Base-by-base conservation (phyloP, 2,797 vertebrate genomes). In the Phrynocephalus forsythii region DNA sequence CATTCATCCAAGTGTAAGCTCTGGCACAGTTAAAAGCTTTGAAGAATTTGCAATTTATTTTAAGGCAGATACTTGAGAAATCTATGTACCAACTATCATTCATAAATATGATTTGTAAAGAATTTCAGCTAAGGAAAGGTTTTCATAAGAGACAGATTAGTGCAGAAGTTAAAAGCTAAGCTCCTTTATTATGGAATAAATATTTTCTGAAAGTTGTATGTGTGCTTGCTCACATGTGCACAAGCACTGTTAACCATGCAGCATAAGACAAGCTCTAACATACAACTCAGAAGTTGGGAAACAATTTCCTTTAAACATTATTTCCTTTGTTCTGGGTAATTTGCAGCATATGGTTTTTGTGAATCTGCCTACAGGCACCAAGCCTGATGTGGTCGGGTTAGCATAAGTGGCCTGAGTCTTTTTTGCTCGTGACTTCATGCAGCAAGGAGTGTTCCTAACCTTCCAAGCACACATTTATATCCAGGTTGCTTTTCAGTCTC, bases 381-480 rank as follows among this genome's bases (percentile, higher is more conserved):
- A 80, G 67, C 28, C 7, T 91, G 86, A 86, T 84, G 84, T 88
- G 75, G 28, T 84, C 89, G 88, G 77, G 88, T 85, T 92, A 92
- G 69, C 52, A 69, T 77, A 82, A 91, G 33, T 86, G 66, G 56
- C 71, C 84, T 89, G 81, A 93, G 69, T 88, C 80, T 90, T 91
- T 90, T 90, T 90, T 90, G 73, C 85, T 95, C 44, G 16, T n/a
- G n/a, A 75, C n/a, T 92, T 94, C 83, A 91, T 91, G 66, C 48
- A 83, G 85, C 69, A 93, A 15, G 38, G 11, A 91, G 78, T 26
- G 91, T 85, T 84, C 60, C 85, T 85, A 88, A 83, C 66, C 60
- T 89, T 91, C 75, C 92, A 88, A 92, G 71, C 24, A 44, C 82
- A 56, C 44, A 11, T 52, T 72, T 89, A 52, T 91, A 66, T 82